Evolutionary conservation across 1,140 invertebrate species (phyloP).

Genomic region (Meteorus sp.): DNA sequence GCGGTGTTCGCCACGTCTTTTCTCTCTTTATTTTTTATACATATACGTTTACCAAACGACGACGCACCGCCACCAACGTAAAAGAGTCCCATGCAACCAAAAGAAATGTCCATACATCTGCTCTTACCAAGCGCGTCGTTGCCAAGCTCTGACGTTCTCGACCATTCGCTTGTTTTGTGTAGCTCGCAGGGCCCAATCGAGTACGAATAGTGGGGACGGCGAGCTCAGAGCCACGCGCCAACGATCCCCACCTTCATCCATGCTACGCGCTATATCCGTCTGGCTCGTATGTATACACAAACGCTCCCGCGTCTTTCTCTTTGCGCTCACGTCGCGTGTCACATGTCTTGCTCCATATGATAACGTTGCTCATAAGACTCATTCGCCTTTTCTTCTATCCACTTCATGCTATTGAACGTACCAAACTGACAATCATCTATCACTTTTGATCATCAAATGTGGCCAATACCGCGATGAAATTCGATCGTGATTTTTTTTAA

Average conservation of each 20-base stretch:
- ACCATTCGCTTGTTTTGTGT: neutral
- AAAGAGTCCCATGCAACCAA: constrained; percentile 6
- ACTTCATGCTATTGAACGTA: no score
- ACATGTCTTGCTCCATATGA: no score
- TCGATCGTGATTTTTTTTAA: no score
- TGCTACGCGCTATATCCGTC: constrained; percentile 24
- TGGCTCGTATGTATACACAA: constrained; percentile 2
- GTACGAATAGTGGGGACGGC: no score
- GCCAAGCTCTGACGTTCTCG: constrained; percentile 16
- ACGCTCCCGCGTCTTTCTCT: neutral
- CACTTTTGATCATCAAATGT: no score
- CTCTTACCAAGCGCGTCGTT: constrained; percentile 28
- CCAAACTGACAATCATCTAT: no score
- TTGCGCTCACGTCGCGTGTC: neutral
- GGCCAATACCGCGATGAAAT: no score
- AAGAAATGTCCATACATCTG: constrained; percentile 28
- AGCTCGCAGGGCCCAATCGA: no score
- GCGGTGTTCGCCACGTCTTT: constrained; percentile 19
- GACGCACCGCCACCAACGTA: no score
- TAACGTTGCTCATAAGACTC: no score
- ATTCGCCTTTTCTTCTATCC: no score
- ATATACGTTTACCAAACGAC: constrained; percentile 10
- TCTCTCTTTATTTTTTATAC: neutral
- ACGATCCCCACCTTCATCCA: constrained; percentile 27
- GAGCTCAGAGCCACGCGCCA: neutral